Conservation (phyloP, 2,888 invertebrate species). For the Odontocolon sp. region DNA sequence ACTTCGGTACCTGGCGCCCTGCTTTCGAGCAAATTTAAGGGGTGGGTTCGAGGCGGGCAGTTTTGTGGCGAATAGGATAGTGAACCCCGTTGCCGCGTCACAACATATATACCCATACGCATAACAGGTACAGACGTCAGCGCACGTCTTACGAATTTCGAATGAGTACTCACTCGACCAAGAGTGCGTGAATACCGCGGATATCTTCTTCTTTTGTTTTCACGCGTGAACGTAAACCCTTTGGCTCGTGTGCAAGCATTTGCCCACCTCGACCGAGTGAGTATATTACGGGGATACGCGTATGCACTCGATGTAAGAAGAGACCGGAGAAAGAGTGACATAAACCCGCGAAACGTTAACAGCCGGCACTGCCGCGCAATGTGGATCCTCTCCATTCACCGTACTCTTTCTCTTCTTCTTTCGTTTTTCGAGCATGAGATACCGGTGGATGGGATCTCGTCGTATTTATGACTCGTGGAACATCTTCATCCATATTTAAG, state of each 20-base stretch:
- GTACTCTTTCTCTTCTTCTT: constrained; percentile 3
- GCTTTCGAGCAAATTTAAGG: too few relatives aligned
- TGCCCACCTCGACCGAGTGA: constrained; percentile 45
- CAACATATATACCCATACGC: too few relatives aligned
- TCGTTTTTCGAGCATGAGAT: constrained; percentile 37
- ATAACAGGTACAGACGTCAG: not conserved
- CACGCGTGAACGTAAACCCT: constrained; percentile 24
- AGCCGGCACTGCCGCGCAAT: constrained; percentile 2
- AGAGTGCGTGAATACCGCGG: constrained; percentile 49
- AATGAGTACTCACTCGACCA: constrained; percentile 57
- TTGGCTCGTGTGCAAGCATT: constrained; percentile 52
- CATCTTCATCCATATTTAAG: constrained; percentile 75
- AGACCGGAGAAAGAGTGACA: constrained; percentile 54
- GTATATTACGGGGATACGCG: constrained; percentile 49
- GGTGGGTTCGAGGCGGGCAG: too few relatives aligned
- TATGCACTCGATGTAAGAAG: constrained; percentile 17
- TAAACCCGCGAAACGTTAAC: constrained; percentile 45
- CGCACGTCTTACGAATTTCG: constrained; percentile 39
- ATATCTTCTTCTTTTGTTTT: constrained; percentile 8
- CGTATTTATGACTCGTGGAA: constrained; percentile 72
- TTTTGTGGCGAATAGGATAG: too few relatives aligned
- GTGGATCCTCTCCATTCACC: constrained; percentile 25
- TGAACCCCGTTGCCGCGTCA: too few relatives aligned
- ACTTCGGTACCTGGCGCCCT: too few relatives aligned
- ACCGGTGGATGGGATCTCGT: constrained; percentile 55